Evolutionary conservation across 2,797 vertebrate genomes (phyloP).

Genomic region (Anomalospiza imberbis): DNA sequence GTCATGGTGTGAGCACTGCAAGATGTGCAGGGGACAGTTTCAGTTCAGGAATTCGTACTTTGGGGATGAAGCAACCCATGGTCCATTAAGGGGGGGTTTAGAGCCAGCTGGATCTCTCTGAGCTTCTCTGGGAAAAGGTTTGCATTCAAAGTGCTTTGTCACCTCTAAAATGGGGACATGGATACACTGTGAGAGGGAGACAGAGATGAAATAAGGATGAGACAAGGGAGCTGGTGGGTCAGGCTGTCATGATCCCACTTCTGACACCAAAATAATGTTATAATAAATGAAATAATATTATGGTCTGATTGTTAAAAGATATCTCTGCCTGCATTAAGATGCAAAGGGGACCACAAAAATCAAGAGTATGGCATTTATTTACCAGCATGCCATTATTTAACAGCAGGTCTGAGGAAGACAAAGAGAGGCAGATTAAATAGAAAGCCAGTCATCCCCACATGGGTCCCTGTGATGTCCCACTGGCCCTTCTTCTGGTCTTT

Average conservation of each 20-base stretch:
- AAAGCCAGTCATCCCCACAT: background rate
- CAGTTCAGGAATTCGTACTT: background rate
- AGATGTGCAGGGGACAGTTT: background rate
- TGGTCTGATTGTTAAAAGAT: background rate
- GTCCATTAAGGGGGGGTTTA: background rate
- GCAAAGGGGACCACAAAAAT: background rate
- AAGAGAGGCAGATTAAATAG: background rate
- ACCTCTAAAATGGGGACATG: background rate
- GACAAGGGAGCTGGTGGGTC: background rate
- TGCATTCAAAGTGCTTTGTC: accelerated
- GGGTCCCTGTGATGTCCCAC: background rate
- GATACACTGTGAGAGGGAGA: accelerated
- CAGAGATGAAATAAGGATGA: background rate
- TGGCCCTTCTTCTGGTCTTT: accelerated
- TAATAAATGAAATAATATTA: background rate
- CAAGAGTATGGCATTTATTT: background rate
- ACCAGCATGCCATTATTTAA: too few species aligned
- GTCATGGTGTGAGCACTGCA: background rate
- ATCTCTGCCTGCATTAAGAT: background rate
- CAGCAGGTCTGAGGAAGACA: background rate
- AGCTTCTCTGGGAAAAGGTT: background rate
- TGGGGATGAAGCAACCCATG: background rate
- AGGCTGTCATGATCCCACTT: background rate
- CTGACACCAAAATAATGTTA: background rate
- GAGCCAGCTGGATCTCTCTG: background rate